phyloP scores from a whole-genome alignment of 2,888 invertebrate genomes.

The Macrophya alboannulata region DNA sequence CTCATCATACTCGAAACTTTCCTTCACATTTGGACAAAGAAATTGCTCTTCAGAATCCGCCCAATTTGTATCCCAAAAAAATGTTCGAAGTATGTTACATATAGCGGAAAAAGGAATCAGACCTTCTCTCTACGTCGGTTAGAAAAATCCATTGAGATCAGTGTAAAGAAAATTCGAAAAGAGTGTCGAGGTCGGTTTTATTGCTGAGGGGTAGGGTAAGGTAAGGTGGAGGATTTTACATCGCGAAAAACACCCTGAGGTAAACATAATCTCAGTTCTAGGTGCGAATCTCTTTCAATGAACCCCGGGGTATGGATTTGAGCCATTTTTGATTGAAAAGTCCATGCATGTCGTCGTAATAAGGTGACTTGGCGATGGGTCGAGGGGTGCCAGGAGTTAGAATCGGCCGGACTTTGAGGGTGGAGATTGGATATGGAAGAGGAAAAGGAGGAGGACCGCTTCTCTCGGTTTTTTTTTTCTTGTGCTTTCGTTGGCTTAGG shows the following conservation, averaged over 20 bases:
- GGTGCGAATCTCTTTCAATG: neutral
- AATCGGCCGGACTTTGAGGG: neutral
- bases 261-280: neutral
- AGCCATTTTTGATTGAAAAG: conserved; percentile 9
- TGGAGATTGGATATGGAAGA: neutral
- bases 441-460: neutral
- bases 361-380: neutral
- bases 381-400: neutral
- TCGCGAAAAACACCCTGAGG: neutral
- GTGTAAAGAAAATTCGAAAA: neutral
- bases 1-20: neutral
- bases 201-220: neutral
- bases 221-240: too few relatives aligned
- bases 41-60: neutral
- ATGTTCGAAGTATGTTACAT: neutral
- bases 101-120: too few relatives aligned
- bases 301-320: neutral
- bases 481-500: conserved; percentile 32
- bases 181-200: neutral
- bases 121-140: neutral
- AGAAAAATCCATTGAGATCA: neutral
- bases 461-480: neutral
- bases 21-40: neutral
- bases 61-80: neutral
- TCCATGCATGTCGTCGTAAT: neutral